Percentiles rank a stretch among this genome's conserved stretches.
phyloP scores from a whole-genome alignment of 2,113 vertebrate species.

The Pedionomus torquatus region DNA sequence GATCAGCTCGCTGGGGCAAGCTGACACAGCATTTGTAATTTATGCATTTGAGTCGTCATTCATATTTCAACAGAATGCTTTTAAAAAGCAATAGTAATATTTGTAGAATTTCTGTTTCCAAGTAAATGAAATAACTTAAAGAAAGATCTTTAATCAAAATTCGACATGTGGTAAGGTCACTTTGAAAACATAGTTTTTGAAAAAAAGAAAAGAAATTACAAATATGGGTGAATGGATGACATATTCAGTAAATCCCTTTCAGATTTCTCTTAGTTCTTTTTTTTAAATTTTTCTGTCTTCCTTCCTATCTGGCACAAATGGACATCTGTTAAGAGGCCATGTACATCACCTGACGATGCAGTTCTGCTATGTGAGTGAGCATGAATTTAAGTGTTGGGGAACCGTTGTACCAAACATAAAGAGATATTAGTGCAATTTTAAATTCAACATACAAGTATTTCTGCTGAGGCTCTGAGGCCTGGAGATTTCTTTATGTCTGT shows the following conservation, averaged over 20 bases:
- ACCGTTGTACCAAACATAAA: background rate
- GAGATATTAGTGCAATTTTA: background rate
- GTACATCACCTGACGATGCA: background rate
- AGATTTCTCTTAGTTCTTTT: background rate
- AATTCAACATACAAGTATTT: background rate
- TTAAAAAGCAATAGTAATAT: constrained; percentile 54
- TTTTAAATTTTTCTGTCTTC: background rate
- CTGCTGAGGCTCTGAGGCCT: background rate
- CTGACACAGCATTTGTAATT: background rate
- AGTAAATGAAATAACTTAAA: constrained; percentile 39
- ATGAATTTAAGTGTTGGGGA: background rate
- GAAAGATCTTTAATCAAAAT: background rate
- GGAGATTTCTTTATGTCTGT: background rate
- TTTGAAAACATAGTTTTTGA: background rate
- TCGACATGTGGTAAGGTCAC: background rate
- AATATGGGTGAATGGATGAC: background rate
- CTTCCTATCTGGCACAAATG: background rate
- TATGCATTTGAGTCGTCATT: background rate
- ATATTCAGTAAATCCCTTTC: background rate
- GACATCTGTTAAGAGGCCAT: background rate
- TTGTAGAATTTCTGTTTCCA: constrained; percentile 6
- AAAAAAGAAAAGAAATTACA: background rate
- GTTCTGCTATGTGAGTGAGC: background rate
- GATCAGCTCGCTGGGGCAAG: constrained; percentile 40
- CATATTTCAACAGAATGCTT: constrained; percentile 41